Conservation (phyloP, 2,888 invertebrate species). For the Adelognathus sp. region DNA sequence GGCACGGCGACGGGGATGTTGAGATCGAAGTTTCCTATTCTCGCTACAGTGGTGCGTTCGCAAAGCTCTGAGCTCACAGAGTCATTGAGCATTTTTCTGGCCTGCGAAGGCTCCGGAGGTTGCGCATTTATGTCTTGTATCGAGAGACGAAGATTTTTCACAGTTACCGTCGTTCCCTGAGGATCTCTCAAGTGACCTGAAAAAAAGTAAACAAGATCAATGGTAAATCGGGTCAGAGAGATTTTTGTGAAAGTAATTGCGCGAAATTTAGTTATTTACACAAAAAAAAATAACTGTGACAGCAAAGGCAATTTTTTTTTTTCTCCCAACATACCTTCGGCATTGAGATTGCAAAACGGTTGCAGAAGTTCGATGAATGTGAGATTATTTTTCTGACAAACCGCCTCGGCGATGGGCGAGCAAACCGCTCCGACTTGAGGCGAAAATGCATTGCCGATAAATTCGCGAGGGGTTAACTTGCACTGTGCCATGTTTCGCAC, state of each 20-base stretch:
- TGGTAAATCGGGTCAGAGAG: background rate
- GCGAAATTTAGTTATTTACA: background rate
- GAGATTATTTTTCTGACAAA: slow-evolving; percentile 95
- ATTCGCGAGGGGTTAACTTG: slow-evolving; percentile 90
- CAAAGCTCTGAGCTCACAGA: slow-evolving; percentile 86
- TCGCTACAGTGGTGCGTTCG: slow-evolving; percentile 83
- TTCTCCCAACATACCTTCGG: slow-evolving; percentile 84
- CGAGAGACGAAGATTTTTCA: slow-evolving; percentile 90
- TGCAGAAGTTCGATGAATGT: slow-evolving; percentile 94
- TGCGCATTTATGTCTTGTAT: slow-evolving; percentile 91
- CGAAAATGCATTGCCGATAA: slow-evolving; percentile 94
- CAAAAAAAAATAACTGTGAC: background rate
- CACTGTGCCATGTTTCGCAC: slow-evolving; percentile 83
- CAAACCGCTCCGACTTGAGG: slow-evolving; percentile 94
- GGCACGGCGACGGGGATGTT: slow-evolving; percentile 90
- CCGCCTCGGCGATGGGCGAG: slow-evolving; percentile 90
- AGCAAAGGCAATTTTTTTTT: background rate
- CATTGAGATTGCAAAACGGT: slow-evolving; percentile 91
- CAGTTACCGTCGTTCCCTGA: slow-evolving; percentile 87
- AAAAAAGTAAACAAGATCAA: slow-evolving; percentile 57
- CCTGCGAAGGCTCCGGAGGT: slow-evolving; percentile 91
- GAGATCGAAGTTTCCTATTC: slow-evolving; percentile 84
- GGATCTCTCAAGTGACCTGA: slow-evolving; percentile 93
- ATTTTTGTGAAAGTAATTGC: background rate
- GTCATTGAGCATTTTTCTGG: slow-evolving; percentile 92